Base-by-base conservation (phyloP, 2,888 invertebrate species). In the Heliconius aoede region DNA sequence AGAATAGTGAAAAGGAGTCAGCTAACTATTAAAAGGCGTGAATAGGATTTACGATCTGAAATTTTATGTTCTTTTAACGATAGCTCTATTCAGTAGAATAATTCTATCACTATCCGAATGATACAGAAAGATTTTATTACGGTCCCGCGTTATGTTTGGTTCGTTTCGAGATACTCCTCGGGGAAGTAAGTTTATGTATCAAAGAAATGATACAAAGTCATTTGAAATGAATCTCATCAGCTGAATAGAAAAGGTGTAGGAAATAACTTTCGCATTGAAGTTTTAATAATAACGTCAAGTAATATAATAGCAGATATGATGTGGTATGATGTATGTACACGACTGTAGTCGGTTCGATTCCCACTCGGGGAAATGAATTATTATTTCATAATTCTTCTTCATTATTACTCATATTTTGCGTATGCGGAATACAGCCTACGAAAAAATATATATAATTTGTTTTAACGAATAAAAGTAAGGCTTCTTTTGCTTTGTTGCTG, bases 1-100 rank as follows among this genome's bases (percentile, higher is more conserved):
- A 65, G 60, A 58, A 69, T 32, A 73, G 51, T 51, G 36, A 62
- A 73, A 73, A 67, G 40, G 40, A 76, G 32, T 51, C 74, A 67
- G 64, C 51, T 55, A 51, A 74, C 72, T 78, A 74, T 76, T 76
- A 72, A 78, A 74, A 75, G 79, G 80, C 77, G 82, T 80, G 82
- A 80, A 82, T 79, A 78, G 78, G 79, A 82, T 82, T 81, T 82
- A 82, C 79, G 82, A 67, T 68, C 76, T 77, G 76, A 72, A 76
- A 78, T 80, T 80, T 80, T 80, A 81, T 79, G 80, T 77, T 73
- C 73, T 81, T 80, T 82, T 82, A 80, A 81, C 80, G 80, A 80
- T 77, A 72, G 78, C 64, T 77, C 79, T 78, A 79, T 81, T 80
- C 76, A 72, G 79, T 61, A 76, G 77, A 78, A 80, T 80, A 76